Conservation (phyloP, 2,797 vertebrate genomes). For the Sebastes goodei region DNA sequence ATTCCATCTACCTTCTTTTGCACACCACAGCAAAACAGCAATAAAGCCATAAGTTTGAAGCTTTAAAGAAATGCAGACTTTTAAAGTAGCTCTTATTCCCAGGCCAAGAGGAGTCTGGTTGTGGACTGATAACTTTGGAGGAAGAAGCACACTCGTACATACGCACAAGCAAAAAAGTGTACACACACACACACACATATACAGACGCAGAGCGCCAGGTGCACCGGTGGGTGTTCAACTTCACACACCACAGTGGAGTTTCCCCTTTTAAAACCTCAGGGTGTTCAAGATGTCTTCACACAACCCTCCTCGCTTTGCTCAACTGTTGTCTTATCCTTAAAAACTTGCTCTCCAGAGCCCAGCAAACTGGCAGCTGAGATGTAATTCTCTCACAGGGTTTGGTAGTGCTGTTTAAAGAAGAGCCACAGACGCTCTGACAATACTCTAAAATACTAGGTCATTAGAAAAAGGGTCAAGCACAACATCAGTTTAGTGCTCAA, state of each 20-base stretch:
- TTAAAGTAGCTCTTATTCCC: constrained; percentile 64
- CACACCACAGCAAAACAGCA: constrained; percentile 61
- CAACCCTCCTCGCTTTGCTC: constrained; percentile 36
- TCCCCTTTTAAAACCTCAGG: constrained; percentile 47
- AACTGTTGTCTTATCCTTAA: constrained; percentile 47
- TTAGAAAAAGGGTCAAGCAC: constrained; percentile 8
- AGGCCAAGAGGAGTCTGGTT: constrained; percentile 59
- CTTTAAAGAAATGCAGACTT: constrained; percentile 63
- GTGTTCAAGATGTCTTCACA: constrained; percentile 54
- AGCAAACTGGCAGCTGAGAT: constrained; percentile 37
- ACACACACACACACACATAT: background rate
- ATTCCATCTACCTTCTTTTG: constrained; percentile 50
- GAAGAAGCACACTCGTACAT: constrained; percentile 19
- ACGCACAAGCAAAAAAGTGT: constrained; percentile 8
- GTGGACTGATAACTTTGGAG: constrained; percentile 64
- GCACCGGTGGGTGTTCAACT: constrained; percentile 29
- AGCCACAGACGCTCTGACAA: constrained; percentile 8
- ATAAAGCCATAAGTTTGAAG: constrained; percentile 64
- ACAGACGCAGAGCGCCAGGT: constrained; percentile 9
- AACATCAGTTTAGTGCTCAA: background rate
- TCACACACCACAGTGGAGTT: constrained; percentile 29
- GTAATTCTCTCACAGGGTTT: constrained; percentile 27
- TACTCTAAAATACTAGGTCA: constrained; percentile 15
- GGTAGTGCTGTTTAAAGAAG: constrained; percentile 30
- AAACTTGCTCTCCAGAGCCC: constrained; percentile 44